phyloP scores from a whole-genome alignment of 2,888 invertebrate genomes.

The Parasteatoda lunata region DNA sequence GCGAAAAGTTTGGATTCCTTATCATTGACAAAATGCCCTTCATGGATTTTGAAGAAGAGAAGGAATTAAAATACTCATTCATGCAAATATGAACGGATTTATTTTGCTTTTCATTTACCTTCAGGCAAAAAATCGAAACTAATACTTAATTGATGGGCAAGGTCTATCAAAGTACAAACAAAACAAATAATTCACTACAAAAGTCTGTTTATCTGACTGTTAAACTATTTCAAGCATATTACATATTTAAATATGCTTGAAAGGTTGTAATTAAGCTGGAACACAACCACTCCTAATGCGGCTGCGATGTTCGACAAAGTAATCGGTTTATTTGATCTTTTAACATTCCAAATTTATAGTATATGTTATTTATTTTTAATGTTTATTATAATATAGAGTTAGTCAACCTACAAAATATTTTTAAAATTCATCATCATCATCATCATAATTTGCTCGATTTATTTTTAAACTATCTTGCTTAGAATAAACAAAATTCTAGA shows the following conservation, averaged over 20 bases:
- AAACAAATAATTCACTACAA: background rate
- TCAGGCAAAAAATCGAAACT: conserved; percentile 14
- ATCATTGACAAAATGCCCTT: conserved; percentile 24
- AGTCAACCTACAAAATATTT: too few species aligned
- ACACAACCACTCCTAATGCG: background rate
- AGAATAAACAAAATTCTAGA: too few species aligned
- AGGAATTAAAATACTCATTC: conserved; percentile 17
- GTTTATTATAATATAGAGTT: too few species aligned
- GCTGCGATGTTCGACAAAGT: too few species aligned
- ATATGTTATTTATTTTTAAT: too few species aligned
- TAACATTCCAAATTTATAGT: too few species aligned
- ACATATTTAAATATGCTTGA: background rate
- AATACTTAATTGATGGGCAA: background rate
- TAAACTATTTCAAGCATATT: background rate
- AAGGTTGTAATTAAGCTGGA: background rate
- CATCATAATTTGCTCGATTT: too few species aligned
- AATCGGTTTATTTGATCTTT: too few species aligned
- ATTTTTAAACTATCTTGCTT: too few species aligned
- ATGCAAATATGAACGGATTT: conserved; percentile 30
- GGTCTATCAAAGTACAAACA: background rate
- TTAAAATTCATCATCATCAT: too few species aligned
- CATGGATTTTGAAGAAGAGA: background rate
- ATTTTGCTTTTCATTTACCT: conserved; percentile 15
- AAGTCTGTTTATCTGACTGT: background rate
- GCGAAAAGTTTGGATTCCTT: conserved; percentile 33